These are phyloP conservation scores for Takifugu bimaculatus DNA, from an alignment of 2,113 vertebrate species.

Conservation along the genomic window DNA sequence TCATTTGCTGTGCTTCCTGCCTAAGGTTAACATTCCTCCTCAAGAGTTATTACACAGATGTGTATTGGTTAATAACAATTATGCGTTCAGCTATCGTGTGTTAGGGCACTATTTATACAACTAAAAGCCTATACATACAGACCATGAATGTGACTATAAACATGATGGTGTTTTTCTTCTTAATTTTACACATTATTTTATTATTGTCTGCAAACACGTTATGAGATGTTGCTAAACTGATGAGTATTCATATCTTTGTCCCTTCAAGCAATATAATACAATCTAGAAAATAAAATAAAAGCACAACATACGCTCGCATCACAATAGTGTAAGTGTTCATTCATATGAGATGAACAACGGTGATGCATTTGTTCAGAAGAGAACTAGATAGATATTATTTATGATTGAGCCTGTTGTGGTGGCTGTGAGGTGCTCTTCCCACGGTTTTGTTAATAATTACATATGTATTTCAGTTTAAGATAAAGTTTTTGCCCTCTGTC, in stretches of 20 bases:
- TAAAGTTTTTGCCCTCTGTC: background rate
- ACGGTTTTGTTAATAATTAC: background rate
- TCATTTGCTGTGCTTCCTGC: conserved; percentile 45
- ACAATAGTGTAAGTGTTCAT: background rate
- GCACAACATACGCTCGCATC: no score
- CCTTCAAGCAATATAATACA: background rate
- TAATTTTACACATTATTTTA: background rate
- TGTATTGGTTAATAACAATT: conserved; percentile 48
- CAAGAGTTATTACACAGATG: conserved; percentile 43
- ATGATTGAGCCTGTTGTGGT: no score
- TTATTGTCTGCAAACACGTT: background rate
- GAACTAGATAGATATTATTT: background rate
- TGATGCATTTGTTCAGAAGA: background rate
- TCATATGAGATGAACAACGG: background rate
- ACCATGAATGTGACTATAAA: no score
- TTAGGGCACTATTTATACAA: conserved; percentile 6
- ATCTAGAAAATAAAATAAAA: background rate
- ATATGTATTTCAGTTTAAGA: no score
- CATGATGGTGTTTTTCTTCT: background rate
- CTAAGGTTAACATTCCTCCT: conserved; percentile 42
- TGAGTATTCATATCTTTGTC: background rate
- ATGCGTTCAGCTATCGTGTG: conserved; percentile 25
- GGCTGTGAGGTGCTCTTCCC: background rate
- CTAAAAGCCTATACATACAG: no score
- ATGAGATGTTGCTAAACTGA: background rate